Percentiles rank a stretch among this genome's conserved stretches.
These are phyloP conservation scores for Paguma larvata DNA, from an alignment of 2,797 vertebrate species.

Conservation along the genomic window DNA sequence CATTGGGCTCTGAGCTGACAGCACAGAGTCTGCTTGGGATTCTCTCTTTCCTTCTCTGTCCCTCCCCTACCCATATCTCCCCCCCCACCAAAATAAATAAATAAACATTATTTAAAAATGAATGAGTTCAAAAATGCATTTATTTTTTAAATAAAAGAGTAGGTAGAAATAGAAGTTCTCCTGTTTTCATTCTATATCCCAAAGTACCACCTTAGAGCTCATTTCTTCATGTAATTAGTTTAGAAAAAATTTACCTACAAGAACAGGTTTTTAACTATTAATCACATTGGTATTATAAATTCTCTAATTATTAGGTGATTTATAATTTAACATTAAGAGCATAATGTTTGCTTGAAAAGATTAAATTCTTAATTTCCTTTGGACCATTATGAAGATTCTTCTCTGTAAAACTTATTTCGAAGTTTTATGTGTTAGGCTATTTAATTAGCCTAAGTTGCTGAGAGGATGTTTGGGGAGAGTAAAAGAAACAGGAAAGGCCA, in stretches of 20 bases:
- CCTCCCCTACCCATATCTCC: too few relatives aligned
- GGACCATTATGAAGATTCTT: conserved; percentile 59
- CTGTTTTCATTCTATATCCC: background rate
- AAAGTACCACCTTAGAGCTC: background rate
- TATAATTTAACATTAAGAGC: conserved; percentile 21
- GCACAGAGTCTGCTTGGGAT: too few relatives aligned
- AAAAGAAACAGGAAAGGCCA: conserved; percentile 72
- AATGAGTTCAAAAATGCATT: background rate
- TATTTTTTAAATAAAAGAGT: background rate
- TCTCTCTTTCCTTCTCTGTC: too few relatives aligned
- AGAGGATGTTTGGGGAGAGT: conserved; percentile 80
- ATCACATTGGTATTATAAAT: background rate
- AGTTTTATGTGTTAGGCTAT: conserved; percentile 76
- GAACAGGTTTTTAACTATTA: conserved; percentile 34
- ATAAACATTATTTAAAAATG: too few relatives aligned
- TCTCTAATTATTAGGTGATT: conserved; percentile 58
- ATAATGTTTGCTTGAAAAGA: conserved; percentile 56
- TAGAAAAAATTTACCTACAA: background rate
- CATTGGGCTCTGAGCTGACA: too few relatives aligned
- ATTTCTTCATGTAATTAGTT: conserved; percentile 55
- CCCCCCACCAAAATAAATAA: too few relatives aligned
- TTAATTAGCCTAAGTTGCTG: conserved; percentile 85
- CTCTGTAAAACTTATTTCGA: conserved; percentile 65
- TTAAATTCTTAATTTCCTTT: conserved; percentile 60
- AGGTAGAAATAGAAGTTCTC: background rate